Evolutionary conservation across 2,888 invertebrate species (phyloP).

Genomic region (Orchestes rusci): DNA sequence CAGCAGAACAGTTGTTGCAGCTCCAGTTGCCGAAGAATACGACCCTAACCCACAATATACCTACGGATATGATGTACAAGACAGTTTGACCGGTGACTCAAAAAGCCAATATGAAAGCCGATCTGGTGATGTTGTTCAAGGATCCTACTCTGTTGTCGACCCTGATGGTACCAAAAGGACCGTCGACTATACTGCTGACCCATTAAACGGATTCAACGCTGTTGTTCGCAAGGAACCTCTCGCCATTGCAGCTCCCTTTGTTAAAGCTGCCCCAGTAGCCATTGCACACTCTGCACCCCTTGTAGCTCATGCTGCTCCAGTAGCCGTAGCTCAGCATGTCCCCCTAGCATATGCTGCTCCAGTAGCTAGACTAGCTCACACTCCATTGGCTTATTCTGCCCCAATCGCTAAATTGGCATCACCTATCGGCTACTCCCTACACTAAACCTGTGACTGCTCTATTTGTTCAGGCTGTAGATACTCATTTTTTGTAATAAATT

Average conservation of each 20-base stretch:
- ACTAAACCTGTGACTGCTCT: too few species aligned
- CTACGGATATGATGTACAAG: slow-evolving; percentile 53
- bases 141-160: not conserved
- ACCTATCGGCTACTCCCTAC: too few species aligned
- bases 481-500: too few species aligned
- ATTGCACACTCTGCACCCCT: slow-evolving; percentile 20
- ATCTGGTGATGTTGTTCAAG: not conserved
- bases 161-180: slow-evolving; percentile 51
- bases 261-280: slow-evolving; percentile 26
- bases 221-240: slow-evolving; percentile 48
- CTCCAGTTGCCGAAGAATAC: slow-evolving; percentile 47
- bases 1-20: too few species aligned
- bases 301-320: slow-evolving; percentile 26
- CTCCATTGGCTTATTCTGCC: too few species aligned
- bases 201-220: slow-evolving; percentile 51
- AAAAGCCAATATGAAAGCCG: too few species aligned
- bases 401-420: too few species aligned
- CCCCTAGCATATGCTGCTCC: too few species aligned
- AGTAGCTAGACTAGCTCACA: too few species aligned
- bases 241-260: slow-evolving; percentile 25
- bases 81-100: slow-evolving; percentile 51
- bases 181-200: slow-evolving; percentile 53
- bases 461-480: too few species aligned
- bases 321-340: slow-evolving; percentile 1
- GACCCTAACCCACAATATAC: slow-evolving; percentile 52